Percentiles rank a stretch among this genome's conserved stretches.
These are phyloP conservation scores for Champsocephalus gunnari DNA, from an alignment of 2,797 vertebrate genomes.

Conservation along the genomic window DNA sequence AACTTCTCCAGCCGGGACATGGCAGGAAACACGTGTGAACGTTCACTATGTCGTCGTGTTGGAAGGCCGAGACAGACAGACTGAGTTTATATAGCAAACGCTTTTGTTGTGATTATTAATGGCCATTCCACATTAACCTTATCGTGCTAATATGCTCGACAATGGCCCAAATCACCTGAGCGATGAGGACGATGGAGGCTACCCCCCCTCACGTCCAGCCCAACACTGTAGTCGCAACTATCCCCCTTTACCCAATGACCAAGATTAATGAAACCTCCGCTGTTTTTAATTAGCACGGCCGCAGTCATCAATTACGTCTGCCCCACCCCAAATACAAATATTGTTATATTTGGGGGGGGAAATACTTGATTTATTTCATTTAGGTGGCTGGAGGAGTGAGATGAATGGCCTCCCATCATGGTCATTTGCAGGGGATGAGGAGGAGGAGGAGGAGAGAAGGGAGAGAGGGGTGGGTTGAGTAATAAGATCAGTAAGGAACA, in stretches of 20 bases:
- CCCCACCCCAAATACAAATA: constrained; percentile 95
- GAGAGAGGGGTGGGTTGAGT: constrained; percentile 43
- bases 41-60: constrained; percentile 62
- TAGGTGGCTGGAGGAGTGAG: constrained; percentile 93
- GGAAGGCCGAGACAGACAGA: constrained; percentile 39
- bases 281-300: constrained; percentile 97
- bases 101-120: constrained; percentile 81
- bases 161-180: constrained; percentile 81
- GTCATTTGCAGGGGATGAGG: constrained; percentile 88
- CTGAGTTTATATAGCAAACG: constrained; percentile 34
- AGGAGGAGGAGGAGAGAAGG: constrained; percentile 62
- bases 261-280: constrained; percentile 98
- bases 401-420: constrained; percentile 98
- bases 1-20: constrained; percentile 71
- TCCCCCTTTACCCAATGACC: constrained; percentile 79
- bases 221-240: constrained; percentile 51
- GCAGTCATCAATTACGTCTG: constrained; percentile 95
- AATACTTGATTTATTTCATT: constrained; percentile 99
- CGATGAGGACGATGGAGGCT: constrained; percentile 65
- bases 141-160: constrained; percentile 73
- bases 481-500: constrained; percentile 58
- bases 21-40: constrained; percentile 69
- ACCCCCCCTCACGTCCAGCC: constrained; percentile 50
- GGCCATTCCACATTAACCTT: constrained; percentile 75
- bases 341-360: constrained; percentile 96